Conservation (phyloP, 2,113 vertebrate species). For the Dryoscopus gambensis region DNA sequence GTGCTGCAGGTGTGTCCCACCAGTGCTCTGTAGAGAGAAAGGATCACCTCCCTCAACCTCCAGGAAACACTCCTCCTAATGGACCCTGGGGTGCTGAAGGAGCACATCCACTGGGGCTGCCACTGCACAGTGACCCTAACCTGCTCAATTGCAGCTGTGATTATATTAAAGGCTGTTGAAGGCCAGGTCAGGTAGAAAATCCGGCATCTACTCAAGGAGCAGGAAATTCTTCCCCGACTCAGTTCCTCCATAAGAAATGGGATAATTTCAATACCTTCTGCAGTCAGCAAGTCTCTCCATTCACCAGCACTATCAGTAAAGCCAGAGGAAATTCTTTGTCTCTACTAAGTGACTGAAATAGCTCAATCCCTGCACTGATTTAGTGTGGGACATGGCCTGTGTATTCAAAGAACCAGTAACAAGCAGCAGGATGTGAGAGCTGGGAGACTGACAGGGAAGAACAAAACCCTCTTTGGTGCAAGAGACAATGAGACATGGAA, state of each 20-base stretch:
- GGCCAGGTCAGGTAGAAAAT: not conserved
- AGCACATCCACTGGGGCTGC: not conserved
- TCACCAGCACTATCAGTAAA: not conserved
- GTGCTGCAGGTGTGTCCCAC: not conserved
- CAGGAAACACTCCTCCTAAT: not conserved
- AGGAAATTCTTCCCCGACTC: not conserved
- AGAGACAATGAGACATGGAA: not conserved
- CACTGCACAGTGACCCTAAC: not conserved
- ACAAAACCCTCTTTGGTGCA: not conserved
- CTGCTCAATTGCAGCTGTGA: not conserved
- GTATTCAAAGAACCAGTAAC: not conserved
- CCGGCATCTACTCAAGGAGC: not conserved
- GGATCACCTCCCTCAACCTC: not conserved
- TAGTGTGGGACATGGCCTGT: not conserved
- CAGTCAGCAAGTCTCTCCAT: not conserved
- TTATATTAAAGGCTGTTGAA: not conserved
- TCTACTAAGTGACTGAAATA: not conserved
- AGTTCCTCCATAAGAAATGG: not conserved
- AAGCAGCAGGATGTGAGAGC: not conserved
- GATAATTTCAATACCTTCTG: not conserved
- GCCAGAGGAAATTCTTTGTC: not conserved
- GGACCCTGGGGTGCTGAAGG: not conserved
- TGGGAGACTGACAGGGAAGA: not conserved
- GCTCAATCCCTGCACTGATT: not conserved
- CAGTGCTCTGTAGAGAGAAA: not conserved